Percentiles rank a stretch among this genome's conserved stretches.
Evolutionary conservation across 2,113 vertebrate genomes (phyloP).

Genomic region (Pionites leucogaster): DNA sequence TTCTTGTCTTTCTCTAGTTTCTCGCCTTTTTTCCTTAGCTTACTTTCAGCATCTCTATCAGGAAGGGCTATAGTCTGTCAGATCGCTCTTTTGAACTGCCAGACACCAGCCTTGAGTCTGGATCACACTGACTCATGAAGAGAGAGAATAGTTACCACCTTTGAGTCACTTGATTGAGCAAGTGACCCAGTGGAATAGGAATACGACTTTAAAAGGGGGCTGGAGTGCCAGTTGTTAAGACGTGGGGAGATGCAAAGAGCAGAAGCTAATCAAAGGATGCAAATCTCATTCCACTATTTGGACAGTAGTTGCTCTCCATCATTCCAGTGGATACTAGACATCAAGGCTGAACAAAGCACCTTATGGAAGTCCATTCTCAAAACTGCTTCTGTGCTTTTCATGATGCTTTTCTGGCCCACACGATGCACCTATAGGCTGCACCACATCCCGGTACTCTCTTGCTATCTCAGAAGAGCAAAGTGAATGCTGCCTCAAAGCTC

Average conservation of each 20-base stretch:
- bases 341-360: neutral
- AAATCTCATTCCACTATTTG: neutral
- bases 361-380: neutral
- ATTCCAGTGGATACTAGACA: rapidly evolving
- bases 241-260: neutral
- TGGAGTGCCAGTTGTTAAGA: neutral
- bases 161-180: neutral
- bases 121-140: neutral
- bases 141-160: neutral
- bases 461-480: rapidly evolving
- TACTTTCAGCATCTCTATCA: neutral
- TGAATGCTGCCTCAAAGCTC: rapidly evolving
- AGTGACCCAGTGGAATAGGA: neutral
- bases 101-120: neutral
- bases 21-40: neutral
- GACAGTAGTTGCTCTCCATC: neutral
- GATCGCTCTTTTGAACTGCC: neutral
- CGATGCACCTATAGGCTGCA: neutral
- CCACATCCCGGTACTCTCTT: rapidly evolving
- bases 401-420: neutral
- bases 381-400: neutral
- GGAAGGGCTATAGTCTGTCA: neutral
- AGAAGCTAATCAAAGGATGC: neutral
- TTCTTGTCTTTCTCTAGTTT: neutral
- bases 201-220: neutral